These are phyloP conservation scores for Oscheius sp. DNA, from an alignment of 2,888 invertebrate species.

Conservation along the genomic window DNA sequence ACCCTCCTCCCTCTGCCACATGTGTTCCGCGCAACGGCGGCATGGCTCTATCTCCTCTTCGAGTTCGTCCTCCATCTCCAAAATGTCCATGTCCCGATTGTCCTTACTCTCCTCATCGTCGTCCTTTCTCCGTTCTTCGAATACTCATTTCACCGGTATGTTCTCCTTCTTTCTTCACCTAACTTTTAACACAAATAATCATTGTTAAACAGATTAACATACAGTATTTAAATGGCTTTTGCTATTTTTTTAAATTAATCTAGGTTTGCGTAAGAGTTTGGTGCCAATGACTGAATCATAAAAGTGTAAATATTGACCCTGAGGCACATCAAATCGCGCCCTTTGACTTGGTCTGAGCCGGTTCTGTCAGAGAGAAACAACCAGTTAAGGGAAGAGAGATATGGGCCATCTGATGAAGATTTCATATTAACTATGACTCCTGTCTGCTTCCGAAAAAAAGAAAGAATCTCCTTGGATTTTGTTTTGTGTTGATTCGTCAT, in stretches of 20 bases:
- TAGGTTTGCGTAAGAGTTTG: too few species aligned
- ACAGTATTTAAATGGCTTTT: too few species aligned
- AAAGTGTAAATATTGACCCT: conserved; percentile 28
- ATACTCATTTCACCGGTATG: conserved; percentile 37
- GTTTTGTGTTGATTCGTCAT: neutral
- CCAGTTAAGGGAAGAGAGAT: neutral
- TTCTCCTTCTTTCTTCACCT: neutral
- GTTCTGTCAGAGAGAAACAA: neutral
- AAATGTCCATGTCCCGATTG: conserved; percentile 33
- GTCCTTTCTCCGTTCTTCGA: conserved; percentile 41
- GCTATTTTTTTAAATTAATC: neutral
- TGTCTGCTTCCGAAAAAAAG: neutral
- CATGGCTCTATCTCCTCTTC: conserved; percentile 22
- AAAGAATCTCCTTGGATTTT: neutral
- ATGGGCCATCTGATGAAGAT: conserved; percentile 3
- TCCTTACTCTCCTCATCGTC: conserved; percentile 36
- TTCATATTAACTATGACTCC: neutral
- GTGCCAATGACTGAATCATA: conserved; percentile 11
- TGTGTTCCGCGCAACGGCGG: conserved; percentile 4
- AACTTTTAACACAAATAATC: too few species aligned
- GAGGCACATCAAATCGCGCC: conserved; percentile 14
- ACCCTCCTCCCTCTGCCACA: conserved; percentile 9
- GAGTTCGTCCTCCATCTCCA: conserved; percentile 4
- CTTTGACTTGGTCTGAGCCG: conserved; percentile 10
- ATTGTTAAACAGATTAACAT: too few species aligned